Conservation (phyloP, 1,140 invertebrate species). For the Cydia strobilella region DNA sequence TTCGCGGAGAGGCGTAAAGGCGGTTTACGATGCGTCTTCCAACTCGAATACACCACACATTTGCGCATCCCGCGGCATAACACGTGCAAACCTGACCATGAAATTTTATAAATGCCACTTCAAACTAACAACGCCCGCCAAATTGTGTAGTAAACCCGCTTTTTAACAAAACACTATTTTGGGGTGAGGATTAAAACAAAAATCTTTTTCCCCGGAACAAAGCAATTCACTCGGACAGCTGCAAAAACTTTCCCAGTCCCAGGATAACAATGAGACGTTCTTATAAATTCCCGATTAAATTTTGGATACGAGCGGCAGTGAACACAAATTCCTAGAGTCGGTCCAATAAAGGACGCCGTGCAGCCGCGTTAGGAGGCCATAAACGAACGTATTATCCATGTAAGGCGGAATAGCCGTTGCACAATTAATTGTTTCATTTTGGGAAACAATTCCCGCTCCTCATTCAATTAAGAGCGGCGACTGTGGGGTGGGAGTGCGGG, state of each 20-base stretch:
- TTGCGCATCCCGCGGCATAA: slow-evolving; percentile 69
- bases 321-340: slow-evolving; percentile 79
- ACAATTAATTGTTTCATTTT: slow-evolving; percentile 81
- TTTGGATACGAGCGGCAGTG: slow-evolving; percentile 77
- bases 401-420: slow-evolving; percentile 80
- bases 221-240: slow-evolving; percentile 59
- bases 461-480: slow-evolving; percentile 80
- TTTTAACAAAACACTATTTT: slow-evolving; percentile 40
- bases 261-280: slow-evolving; percentile 68
- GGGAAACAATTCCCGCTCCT: slow-evolving; percentile 80
- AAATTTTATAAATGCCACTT: slow-evolving; percentile 74
- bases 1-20: slow-evolving; percentile 74
- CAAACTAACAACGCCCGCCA: slow-evolving; percentile 58
- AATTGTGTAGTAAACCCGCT: slow-evolving; percentile 40
- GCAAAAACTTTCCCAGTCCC: slow-evolving; percentile 60
- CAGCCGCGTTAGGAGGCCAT: slow-evolving; percentile 79
- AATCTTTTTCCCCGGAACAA: slow-evolving; percentile 58
- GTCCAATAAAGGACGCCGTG: slow-evolving; percentile 78
- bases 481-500: slow-evolving; percentile 52
- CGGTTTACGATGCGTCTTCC: slow-evolving; percentile 79
- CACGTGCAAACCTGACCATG: slow-evolving; percentile 75
- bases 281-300: slow-evolving; percentile 79
- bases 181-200: slow-evolving; percentile 50
- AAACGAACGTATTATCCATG: slow-evolving; percentile 80
- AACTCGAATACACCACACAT: slow-evolving; percentile 73